Evolutionary conservation across 2,888 invertebrate genomes (phyloP), one percentile per base, ranked within the genome.

Genomic region (Saturnia pavonia): DNA sequence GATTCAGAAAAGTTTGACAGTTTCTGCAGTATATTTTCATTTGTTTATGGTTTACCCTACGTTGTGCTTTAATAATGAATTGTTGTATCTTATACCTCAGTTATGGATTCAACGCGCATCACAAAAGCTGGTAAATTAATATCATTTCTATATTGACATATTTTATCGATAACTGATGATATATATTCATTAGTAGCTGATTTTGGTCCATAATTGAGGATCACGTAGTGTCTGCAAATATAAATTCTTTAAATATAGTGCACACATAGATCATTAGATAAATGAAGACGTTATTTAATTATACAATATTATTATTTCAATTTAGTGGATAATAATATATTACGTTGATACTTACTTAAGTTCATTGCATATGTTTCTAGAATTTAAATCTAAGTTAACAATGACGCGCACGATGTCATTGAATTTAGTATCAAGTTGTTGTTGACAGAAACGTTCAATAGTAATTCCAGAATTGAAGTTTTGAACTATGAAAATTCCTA

Each of bases 401-500:
- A 85, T 82, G 45, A 82, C 73, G 72, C 74, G 67, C 12, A 78
- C 76, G n/a, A 75, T 80, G 63, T 83, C 80, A 76, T 85, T 83
- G 73, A 82, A 85, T 72, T 79, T 80, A 45, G 54, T 72, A 42
- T 75, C 74, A 51, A 85, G 81, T 67, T 79, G 76, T 68, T 77
- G 72, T 67, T 75, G 74, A 60, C 77, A 72, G 70, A 79, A 75
- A 72, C 72, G 74, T 51, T 77, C 72, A n/a, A 72, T 75, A 65
- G 72, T 70, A 60, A 70, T 60, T 67, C 73, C 73, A 34, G 77
- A 73, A 65, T n/a, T 69, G 43, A 43, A 66, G 51, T 77, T 71
- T 69, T 82, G 81, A 9, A 85, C 79, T 71, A 88, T 74, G 73
- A 88, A 88, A 72, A 89, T 82, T 72, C 86, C 87, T 73, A 80